Percentiles rank a stretch among this genome's conserved stretches.
These are phyloP conservation scores for Pelochelys cantorii DNA, from an alignment of 2,797 vertebrate species.

Conservation along the genomic window DNA sequence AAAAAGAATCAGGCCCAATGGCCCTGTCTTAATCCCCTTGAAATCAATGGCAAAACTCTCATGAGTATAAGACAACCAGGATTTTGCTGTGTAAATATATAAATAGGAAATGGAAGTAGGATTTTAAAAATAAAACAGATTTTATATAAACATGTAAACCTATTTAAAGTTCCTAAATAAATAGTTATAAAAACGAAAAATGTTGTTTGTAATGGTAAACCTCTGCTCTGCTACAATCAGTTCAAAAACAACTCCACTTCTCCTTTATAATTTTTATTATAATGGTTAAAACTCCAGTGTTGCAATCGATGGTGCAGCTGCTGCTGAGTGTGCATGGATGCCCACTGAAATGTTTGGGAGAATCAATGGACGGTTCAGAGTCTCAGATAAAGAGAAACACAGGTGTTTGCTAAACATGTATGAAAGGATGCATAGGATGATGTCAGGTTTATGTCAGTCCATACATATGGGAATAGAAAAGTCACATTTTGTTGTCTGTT, in stretches of 20 bases:
- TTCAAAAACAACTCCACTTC: background rate
- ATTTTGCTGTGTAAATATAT: background rate
- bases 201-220: background rate
- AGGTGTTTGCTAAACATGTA: background rate
- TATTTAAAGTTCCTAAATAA: background rate
- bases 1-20: background rate
- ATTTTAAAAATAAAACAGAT: background rate
- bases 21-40: background rate
- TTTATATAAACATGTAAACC: background rate
- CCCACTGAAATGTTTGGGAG: background rate
- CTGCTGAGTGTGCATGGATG: background rate
- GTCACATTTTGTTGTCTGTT: background rate
- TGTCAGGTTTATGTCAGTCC: background rate
- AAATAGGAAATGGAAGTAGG: background rate
- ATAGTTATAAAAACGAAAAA: background rate
- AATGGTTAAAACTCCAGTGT: background rate
- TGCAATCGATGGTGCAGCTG: background rate
- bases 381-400: background rate
- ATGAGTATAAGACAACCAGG: background rate
- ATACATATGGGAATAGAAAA: background rate
- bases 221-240: background rate
- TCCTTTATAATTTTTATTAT: background rate
- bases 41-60: background rate
- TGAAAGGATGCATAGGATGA: background rate
- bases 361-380: background rate